Evolutionary conservation across 2,797 vertebrate species (phyloP).

Genomic region (Anomalospiza imberbis): DNA sequence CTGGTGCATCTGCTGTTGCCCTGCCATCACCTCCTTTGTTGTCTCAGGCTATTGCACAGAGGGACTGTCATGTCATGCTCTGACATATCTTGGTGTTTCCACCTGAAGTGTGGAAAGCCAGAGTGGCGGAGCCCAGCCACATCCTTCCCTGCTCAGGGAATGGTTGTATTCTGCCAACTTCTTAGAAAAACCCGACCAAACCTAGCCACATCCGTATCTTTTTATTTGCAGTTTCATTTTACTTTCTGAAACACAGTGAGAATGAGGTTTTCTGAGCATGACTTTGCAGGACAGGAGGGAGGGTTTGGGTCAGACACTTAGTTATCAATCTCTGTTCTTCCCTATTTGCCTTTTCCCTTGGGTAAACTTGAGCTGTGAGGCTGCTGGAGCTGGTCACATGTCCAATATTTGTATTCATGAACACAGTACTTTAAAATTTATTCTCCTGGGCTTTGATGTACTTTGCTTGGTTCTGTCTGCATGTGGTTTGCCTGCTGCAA

Average conservation of each 20-base stretch:
- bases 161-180: not conserved
- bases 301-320: not conserved
- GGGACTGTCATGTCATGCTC: accelerated
- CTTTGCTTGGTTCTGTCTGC: slow-evolving; percentile 17
- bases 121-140: not conserved
- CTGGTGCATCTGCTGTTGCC: not conserved
- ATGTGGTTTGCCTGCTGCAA: slow-evolving; percentile 17
- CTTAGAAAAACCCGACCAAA: not conserved
- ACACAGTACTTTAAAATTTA: slow-evolving; percentile 25
- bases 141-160: not conserved
- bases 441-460: slow-evolving; percentile 56
- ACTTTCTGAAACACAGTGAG: not conserved
- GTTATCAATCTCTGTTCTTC: not conserved
- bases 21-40: not conserved
- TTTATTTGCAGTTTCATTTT: not conserved
- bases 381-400: not conserved
- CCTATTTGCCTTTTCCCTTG: slow-evolving; percentile 27
- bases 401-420: slow-evolving; percentile 19
- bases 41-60: not conserved
- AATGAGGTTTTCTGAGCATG: not conserved
- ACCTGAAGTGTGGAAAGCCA: not conserved
- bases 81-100: not conserved
- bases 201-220: not conserved
- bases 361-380: not conserved
- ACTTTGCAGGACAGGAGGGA: not conserved